Evolutionary conservation across 2,113 vertebrate species (phyloP).

Genomic region (Helogale parvula): DNA sequence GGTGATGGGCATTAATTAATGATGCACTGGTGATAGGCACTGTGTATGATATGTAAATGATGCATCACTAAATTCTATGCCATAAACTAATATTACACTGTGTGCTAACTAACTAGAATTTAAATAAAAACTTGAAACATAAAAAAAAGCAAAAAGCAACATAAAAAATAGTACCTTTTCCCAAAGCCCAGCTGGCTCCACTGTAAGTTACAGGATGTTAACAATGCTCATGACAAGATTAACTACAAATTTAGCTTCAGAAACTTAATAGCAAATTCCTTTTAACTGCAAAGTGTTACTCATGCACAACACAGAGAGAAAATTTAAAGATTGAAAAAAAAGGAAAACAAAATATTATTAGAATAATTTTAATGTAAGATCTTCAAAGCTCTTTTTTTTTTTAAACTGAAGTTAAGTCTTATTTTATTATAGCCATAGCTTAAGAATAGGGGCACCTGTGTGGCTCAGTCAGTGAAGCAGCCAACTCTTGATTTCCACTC

Average conservation of each 20-base stretch:
- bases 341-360: neutral
- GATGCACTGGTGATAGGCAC: too few relatives aligned
- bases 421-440: neutral
- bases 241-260: neutral
- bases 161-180: neutral
- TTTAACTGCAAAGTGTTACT: neutral
- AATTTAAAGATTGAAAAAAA: neutral
- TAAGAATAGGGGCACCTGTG: neutral
- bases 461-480: too few relatives aligned
- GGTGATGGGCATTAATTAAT: too few relatives aligned
- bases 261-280: neutral
- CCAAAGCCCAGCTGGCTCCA: neutral
- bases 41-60: too few relatives aligned
- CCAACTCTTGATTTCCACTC: too few relatives aligned
- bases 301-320: neutral
- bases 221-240: neutral
- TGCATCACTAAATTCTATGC: too few relatives aligned
- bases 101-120: neutral
- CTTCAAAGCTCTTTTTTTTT: neutral
- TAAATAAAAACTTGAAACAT: neutral
- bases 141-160: neutral
- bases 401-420: neutral
- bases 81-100: too few relatives aligned
- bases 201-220: neutral
- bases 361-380: neutral